Conservation (phyloP, 2,888 invertebrate genomes). For the Thyatira batis region DNA sequence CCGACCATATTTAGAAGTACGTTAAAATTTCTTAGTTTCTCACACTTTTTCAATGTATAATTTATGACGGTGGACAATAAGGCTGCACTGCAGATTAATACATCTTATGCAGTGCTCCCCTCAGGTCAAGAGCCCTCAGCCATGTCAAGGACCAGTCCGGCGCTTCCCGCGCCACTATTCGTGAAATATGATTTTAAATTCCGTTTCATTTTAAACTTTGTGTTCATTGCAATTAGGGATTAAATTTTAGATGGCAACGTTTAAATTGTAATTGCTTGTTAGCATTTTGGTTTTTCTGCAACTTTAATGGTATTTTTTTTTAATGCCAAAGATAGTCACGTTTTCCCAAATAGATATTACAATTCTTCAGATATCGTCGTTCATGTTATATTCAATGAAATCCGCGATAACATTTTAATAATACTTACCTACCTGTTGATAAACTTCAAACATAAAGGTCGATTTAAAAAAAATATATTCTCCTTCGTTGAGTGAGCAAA, state of each 20-base stretch:
- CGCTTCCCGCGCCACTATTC: slow-evolving; percentile 8
- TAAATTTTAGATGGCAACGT: not conserved
- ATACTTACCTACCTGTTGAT: too few species aligned
- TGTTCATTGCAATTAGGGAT: slow-evolving; percentile 7
- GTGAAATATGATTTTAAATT: not conserved
- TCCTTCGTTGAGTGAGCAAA: not conserved
- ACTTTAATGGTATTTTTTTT: not conserved
- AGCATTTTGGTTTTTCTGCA: not conserved
- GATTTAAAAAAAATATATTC: slow-evolving; percentile 13
- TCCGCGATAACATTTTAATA: not conserved
- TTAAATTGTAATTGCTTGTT: not conserved
- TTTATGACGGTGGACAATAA: not conserved
- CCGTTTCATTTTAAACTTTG: slow-evolving; percentile 21
- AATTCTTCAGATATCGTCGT: too few species aligned
- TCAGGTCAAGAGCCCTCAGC: slow-evolving; percentile 28
- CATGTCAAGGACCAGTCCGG: slow-evolving; percentile 32
- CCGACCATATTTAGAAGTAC: too few species aligned
- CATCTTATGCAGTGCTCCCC: slow-evolving; percentile 23
- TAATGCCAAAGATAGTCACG: too few species aligned
- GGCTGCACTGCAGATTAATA: slow-evolving; percentile 25
- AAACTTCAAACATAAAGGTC: too few species aligned
- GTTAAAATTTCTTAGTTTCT: too few species aligned
- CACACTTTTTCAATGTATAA: not conserved
- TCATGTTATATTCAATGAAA: too few species aligned
- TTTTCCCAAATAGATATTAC: too few species aligned